phyloP scores from a whole-genome alignment of 35 echinoderm and acorn worm genomes.

The Ptychodera flava region DNA sequence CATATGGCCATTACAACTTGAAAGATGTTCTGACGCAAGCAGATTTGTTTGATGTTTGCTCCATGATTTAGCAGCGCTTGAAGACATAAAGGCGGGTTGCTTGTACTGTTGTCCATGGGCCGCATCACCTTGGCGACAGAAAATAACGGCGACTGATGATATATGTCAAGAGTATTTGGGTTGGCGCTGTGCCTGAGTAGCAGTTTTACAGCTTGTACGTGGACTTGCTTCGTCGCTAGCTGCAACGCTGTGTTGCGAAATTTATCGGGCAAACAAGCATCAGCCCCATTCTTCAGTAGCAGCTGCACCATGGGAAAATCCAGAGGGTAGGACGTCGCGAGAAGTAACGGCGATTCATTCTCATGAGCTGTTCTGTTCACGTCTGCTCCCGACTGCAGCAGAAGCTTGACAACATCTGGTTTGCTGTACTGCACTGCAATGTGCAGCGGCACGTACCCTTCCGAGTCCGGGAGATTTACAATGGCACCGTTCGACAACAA shows the following conservation, averaged over 20 bases:
- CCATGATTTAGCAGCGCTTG: background rate
- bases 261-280: background rate
- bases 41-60: background rate
- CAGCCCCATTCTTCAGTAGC: background rate
- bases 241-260: background rate
- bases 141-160: background rate
- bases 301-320: background rate
- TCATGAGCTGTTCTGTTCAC: background rate
- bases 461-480: background rate
- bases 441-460: background rate
- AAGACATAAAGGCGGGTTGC: background rate
- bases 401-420: background rate
- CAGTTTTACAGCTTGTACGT: background rate
- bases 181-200: background rate
- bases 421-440: background rate
- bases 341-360: background rate
- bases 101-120: background rate
- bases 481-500: background rate
- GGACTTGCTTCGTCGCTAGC: background rate
- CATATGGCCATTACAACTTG: background rate
- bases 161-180: background rate
- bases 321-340: background rate
- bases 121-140: background rate
- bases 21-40: background rate
- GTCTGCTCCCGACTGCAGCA: background rate